These are phyloP conservation scores for Melangyna quadrimaculata DNA, from an alignment of 2,888 invertebrate genomes.

Conservation along the genomic window DNA sequence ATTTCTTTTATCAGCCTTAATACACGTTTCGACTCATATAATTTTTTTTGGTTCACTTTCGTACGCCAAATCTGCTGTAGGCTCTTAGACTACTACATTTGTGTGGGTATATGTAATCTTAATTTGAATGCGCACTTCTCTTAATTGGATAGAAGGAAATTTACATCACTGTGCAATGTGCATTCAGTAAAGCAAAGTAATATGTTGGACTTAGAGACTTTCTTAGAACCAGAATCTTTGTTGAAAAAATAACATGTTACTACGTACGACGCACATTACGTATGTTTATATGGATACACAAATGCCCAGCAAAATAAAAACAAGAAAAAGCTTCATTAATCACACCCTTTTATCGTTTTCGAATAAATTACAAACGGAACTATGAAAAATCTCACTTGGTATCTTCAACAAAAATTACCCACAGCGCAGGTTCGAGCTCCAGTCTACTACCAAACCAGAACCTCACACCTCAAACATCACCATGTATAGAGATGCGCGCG, in stretches of 20 bases:
- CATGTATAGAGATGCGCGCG: conserved; percentile 17
- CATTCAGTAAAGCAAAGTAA: background rate
- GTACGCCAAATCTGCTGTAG: too few species aligned
- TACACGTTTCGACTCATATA: too few species aligned
- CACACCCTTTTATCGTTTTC: conserved; percentile 71
- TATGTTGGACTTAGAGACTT: background rate
- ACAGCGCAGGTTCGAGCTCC: conserved; percentile 9
- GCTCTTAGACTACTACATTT: too few species aligned
- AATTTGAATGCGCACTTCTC: conserved; percentile 49
- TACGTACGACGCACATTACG: too few species aligned
- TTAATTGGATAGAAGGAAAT: background rate
- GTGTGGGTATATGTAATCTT: conserved; percentile 34
- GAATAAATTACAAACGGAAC: conserved; percentile 72
- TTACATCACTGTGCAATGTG: background rate
- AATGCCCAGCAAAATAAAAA: conserved; percentile 45
- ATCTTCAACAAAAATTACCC: conserved; percentile 53
- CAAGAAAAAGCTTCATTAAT: conserved; percentile 66
- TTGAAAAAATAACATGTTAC: conserved; percentile 40
- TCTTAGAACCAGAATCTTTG: background rate
- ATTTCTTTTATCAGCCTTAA: too few species aligned
- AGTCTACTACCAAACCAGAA: background rate
- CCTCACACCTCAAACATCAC: conserved; percentile 1
- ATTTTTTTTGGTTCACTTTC: too few species aligned
- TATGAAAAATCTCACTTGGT: conserved; percentile 59
- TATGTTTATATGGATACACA: too few species aligned